Evolutionary conservation across 2,113 vertebrate species (phyloP), one percentile per base, ranked within the genome.

Genomic region (Microcebus lehilahytsara): DNA sequence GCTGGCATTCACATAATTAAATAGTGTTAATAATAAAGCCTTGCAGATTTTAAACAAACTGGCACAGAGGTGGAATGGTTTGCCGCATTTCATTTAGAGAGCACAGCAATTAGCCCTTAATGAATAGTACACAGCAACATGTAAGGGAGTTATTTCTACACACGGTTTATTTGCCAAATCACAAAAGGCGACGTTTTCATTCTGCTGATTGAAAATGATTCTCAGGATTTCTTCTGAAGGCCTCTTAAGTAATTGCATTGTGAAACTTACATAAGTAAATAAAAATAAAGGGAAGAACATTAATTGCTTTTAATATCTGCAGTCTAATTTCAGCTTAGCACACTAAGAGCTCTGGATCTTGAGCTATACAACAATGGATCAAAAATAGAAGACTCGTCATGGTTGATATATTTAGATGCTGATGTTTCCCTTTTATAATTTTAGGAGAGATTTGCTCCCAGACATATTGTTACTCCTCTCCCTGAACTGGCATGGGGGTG

Each of bases 1-100:
- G 99, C 98, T 99, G 99, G 99, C 99, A 99, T 99, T 99, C 99
- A 99, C 99, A 99, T 99, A 99, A 99, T 99, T 99, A 99, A 99
- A 99, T 99, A 98, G 98, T 98, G 98, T 99, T 99, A 99, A 99
- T 99, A 99, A 99, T 99, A 99, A 99, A 99, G 99, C 99, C 99
- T 99, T 98, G 99, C 99, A 99, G 99, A 99, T 99, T 99, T 99
- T 99, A 99, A 99, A 99, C 99, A 99, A 99, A 99, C 99, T 98
- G 98, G 98, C 99, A 95, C 98, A 86, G 98, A 98, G 98, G 98
- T 98, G 98, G 98, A 98, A 98, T 98, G 98, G 98, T 98, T 99
- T 99, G 98, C 97, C 96, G 96, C 98, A 98, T 99, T 99, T 99
- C 99, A 98, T 99, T 99, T 98, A 98, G 98, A 99, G 98, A 99